Evolutionary conservation across 2,888 invertebrate species (phyloP), one percentile per base, ranked within the genome.

Genomic region (Sipha maydis): DNA sequence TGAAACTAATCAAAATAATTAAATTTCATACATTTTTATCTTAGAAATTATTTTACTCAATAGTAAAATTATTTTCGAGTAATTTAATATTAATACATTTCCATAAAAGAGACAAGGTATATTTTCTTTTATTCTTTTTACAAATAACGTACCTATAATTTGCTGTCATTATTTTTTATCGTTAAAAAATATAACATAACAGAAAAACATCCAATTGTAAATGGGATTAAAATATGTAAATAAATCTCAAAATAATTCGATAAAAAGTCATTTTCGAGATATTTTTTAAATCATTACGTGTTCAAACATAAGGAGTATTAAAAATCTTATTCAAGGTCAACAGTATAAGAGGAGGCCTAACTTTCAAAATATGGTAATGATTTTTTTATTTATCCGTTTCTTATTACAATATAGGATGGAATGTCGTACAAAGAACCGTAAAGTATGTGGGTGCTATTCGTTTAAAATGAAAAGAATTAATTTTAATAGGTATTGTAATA

Each of bases 341-440:
- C 8, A 48, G 34, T 88, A n/a, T 67, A 0, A 80, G 25, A 61
- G 17, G 56, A 88, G 31, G 38, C 82, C 67, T 88, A 88, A 75
- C 88, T 88, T 88, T 88, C 82, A 75, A 76, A 86, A 75, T 82
- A 86, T 79, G 78, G 41, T 88, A 88, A 88, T 82, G 19, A 75
- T 54, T 80, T 82, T 54, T 73, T 86, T 86, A 73, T 86, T 73
- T 61, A 86, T 80, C 25, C 71, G 73, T 80, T 86, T 86, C 41
- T 38, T 80, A 54, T 85, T 77, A 77, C 73, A 85, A 34, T 28
- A 75, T 75, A 56, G 56, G 56, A 38, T 28, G 38, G 41, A 48
- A 31, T 69, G 41, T 14, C 34, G 28, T 28, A 67, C n/a, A 84
- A 75, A 54, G 83, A 61, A 76, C 28, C 21, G n/a, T 28, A 61